These are phyloP conservation scores for Tilapia sparmanii DNA, from an alignment of 2,113 vertebrate species.

Conservation along the genomic window DNA sequence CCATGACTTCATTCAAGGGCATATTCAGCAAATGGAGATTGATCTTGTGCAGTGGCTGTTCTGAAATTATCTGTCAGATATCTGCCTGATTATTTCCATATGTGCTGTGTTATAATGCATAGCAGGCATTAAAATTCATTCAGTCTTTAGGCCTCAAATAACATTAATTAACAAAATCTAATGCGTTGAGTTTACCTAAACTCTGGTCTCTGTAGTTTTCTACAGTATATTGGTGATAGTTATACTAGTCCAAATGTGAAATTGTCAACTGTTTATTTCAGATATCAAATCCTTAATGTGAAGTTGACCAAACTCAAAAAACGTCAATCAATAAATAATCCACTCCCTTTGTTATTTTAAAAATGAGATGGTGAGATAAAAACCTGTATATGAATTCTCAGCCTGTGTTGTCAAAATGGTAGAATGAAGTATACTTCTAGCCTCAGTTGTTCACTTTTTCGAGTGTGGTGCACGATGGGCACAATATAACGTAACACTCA, in stretches of 20 bases:
- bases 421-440: not conserved
- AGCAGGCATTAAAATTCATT: not conserved
- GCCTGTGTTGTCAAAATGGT: not conserved
- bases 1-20: not conserved
- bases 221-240: not conserved
- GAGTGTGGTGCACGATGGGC: not conserved
- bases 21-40: not conserved
- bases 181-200: accelerated
- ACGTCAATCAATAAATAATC: accelerated
- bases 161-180: not conserved
- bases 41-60: not conserved
- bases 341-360: not conserved
- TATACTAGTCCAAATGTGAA: accelerated
- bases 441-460: not conserved
- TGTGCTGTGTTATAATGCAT: not conserved
- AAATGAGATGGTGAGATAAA: not conserved
- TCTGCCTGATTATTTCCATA: not conserved
- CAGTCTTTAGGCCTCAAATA: not conserved
- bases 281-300: not conserved
- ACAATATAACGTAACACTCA: not conserved
- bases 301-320: not conserved
- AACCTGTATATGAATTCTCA: not conserved
- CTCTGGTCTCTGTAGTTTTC: not conserved
- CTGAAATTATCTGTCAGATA: not conserved
- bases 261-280: not conserved